A percentile compares a stretch with the other conserved stretches of the same genome.
Evolutionary conservation across 37 sponge, comb jelly and placozoan species (phyloP).

Genomic region (Dysidea cf. avara): DNA sequence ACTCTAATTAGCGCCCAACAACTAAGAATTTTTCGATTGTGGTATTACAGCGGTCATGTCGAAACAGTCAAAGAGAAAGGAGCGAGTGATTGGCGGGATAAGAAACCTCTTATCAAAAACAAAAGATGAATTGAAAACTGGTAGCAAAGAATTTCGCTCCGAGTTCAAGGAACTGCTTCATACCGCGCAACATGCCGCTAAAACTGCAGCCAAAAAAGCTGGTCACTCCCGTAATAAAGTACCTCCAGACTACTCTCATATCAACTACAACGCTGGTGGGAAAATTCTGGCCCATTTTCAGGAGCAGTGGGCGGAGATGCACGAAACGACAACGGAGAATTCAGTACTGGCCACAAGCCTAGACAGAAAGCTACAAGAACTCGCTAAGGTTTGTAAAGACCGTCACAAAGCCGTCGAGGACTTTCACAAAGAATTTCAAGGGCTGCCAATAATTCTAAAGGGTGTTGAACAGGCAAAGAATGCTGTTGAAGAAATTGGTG

Average conservation of each 20-base stretch:
- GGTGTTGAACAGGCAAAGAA: slow-evolving; percentile 19
- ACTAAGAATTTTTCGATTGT: no score
- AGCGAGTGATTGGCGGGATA: no score
- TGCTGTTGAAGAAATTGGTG: slow-evolving; percentile 42
- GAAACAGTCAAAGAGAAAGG: no score
- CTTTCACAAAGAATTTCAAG: slow-evolving; percentile 39
- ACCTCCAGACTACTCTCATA: background rate
- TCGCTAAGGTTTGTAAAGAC: slow-evolving; percentile 4
- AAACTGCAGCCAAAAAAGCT: no score
- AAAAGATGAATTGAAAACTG: no score
- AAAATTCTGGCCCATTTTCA: slow-evolving; percentile 55
- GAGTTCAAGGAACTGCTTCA: no score
- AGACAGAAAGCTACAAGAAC: slow-evolving; percentile 12
- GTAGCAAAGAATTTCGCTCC: no score
- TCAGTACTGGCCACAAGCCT: slow-evolving; percentile 12
- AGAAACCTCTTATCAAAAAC: no score
- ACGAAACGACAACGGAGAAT: slow-evolving; percentile 4
- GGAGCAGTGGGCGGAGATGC: slow-evolving; percentile 40
- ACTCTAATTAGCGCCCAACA: no score
- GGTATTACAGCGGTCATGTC: no score
- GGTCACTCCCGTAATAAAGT: no score
- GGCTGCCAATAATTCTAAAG: slow-evolving; percentile 35
- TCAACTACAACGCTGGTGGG: slow-evolving; percentile 57
- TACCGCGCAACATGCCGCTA: no score
- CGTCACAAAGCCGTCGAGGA: slow-evolving; percentile 23